Percentiles rank a stretch among this genome's conserved stretches.
phyloP scores from a whole-genome alignment of 1,140 invertebrate genomes.

The Megalonaias nervosa region DNA sequence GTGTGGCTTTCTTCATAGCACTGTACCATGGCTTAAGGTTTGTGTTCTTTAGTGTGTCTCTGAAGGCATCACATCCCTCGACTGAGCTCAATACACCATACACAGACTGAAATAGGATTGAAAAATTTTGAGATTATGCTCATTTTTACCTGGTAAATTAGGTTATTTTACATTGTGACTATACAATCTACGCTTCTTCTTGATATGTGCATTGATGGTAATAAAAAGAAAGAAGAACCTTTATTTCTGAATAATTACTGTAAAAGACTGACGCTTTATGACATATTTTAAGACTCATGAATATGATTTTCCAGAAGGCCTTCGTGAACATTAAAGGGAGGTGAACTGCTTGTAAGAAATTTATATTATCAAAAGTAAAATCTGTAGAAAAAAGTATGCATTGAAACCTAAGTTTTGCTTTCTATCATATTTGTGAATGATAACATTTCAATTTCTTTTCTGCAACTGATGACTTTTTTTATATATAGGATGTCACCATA shows the following conservation, averaged over 20 bases:
- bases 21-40: slow-evolving; percentile 78
- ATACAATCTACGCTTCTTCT: neutral
- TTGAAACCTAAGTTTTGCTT: too few relatives aligned
- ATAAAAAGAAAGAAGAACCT: neutral
- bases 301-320: too few relatives aligned
- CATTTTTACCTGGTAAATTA: neutral
- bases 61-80: slow-evolving; percentile 94
- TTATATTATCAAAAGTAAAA: too few relatives aligned
- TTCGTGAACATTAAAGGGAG: too few relatives aligned
- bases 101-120: slow-evolving; percentile 77
- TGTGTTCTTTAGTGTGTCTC: slow-evolving; percentile 84
- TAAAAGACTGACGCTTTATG: neutral
- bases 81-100: slow-evolving; percentile 96
- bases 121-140: neutral
- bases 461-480: too few relatives aligned
- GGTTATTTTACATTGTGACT: neutral
- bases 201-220: neutral
- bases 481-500: too few relatives aligned
- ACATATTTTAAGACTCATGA: too few relatives aligned
- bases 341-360: too few relatives aligned
- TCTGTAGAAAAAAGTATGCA: too few relatives aligned
- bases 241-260: neutral
- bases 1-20: slow-evolving; percentile 63
- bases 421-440: too few relatives aligned
- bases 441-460: too few relatives aligned